Conservation (phyloP, 2,113 vertebrate genomes). For the human region GRCh38 chr7:4000001-4000500, state of each 20-base stretch:
- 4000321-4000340: neutral
- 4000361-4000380: neutral
- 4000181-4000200: neutral
- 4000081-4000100: neutral
- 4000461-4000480: neutral
- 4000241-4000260: neutral
- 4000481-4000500: slow-evolving; percentile 35
- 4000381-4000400: neutral
- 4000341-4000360: neutral
- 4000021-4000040: neutral
- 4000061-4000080: fast-evolving
- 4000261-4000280: too few relatives aligned
- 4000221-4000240: too few relatives aligned
- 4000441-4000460: fast-evolving
- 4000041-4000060: fast-evolving
- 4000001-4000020: neutral
- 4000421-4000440: neutral
- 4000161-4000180: too few relatives aligned
- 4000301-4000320: neutral
- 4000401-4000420: neutral
- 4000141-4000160: neutral
- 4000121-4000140: neutral
- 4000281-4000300: neutral
- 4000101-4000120: neutral
- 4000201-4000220: fast-evolving